Conservation (phyloP, 2,797 vertebrate species). For the Chelidonichthys spinosus region DNA sequence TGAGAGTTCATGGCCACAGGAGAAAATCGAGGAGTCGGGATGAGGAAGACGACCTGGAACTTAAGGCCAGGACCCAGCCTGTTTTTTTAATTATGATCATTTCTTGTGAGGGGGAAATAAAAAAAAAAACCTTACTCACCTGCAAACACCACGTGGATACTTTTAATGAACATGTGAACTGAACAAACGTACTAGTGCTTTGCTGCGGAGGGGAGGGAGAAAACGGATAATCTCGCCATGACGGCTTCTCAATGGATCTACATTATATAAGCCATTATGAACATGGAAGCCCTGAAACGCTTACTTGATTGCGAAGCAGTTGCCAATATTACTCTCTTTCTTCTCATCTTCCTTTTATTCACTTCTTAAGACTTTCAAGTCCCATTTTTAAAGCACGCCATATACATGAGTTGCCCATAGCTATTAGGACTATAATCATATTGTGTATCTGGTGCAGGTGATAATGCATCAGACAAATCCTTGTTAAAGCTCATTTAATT, state of each 20-base stretch:
- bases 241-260: constrained; percentile 31
- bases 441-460: constrained; percentile 24
- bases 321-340: constrained; percentile 16
- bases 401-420: constrained; percentile 31
- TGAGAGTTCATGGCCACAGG: constrained; percentile 42
- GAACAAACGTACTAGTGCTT: constrained; percentile 46
- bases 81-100: constrained; percentile 26
- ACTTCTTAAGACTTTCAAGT: constrained; percentile 10
- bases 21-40: constrained; percentile 17
- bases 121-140: constrained; percentile 27
- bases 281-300: constrained; percentile 26
- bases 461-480: constrained; percentile 13
- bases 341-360: constrained; percentile 24
- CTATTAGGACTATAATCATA: constrained; percentile 40
- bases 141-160: constrained; percentile 31
- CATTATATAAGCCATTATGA: constrained; percentile 19
- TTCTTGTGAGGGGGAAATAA: constrained; percentile 36
- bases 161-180: constrained; percentile 55
- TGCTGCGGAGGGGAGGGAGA: constrained; percentile 45
- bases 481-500: constrained; percentile 40
- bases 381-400: constrained; percentile 34
- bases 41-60: constrained; percentile 31
- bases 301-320: constrained; percentile 11
- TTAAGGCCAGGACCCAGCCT: constrained; percentile 29
- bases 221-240: constrained; percentile 34